Base-by-base conservation (phyloP, 2,888 invertebrate genomes). In the Ashinkailepas kermadecensis region DNA sequence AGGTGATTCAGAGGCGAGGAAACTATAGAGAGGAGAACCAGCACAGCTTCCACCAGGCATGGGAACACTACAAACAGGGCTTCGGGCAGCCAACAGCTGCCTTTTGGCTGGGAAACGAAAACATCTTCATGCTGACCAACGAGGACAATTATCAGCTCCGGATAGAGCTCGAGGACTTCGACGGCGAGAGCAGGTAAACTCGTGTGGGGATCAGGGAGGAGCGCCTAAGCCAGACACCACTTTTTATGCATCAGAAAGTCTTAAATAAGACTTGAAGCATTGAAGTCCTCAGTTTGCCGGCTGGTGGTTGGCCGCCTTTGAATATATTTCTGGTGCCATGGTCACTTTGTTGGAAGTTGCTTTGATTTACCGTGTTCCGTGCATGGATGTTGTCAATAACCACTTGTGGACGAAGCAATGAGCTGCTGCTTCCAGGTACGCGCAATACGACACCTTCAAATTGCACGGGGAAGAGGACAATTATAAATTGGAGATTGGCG, bases 31-130 rank as follows among this genome's bases (percentile, higher is more conserved):
- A 94, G 54, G 79, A 57, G 12, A 94, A 95, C 0, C 90, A 95
- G 0, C 95, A 95, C 87, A 95, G 95, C 87, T 96, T 96, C 89
- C 95, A 95, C 87, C 90, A 95, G 2, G 95, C 95, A 87, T 96
- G 96, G 95, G 92, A 93, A 82, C 95, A 96, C 86, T 96, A 96
- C 88, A 95, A 95, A 87, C 95, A 95, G 86, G 96, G 96, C 1
- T 96, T 96, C 86, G 96, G 95, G 6, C 95, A 96, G 88, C 94
- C 95, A 0, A 92, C 92, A 84, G 93, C 94, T 86, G 96, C 96
- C 87, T 95, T 96, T 88, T 96, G 95, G 95, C 90, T 96, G 56
- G 96, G 96, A 81, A 96, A 96, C 86, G 95, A 96, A 87, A 96
- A 96, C 86, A 95, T 96, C 84, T 95, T 95, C 87, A 95, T 95